Base-by-base conservation (phyloP, 2,888 invertebrate species). In the Margaritifera margaritifera region DNA sequence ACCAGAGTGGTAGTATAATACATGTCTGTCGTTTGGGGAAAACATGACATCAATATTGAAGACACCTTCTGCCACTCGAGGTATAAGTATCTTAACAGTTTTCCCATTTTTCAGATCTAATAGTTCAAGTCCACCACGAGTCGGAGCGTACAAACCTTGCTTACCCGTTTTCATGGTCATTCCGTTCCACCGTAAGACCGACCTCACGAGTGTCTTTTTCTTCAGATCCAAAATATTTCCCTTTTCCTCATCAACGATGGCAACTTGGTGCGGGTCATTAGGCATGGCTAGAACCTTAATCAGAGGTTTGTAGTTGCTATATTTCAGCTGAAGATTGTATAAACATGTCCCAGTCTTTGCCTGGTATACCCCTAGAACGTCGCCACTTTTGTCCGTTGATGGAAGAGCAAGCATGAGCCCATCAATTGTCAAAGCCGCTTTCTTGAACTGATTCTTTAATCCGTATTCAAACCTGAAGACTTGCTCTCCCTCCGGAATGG, bases 1-100 rank as follows among this genome's bases (percentile, higher is more conserved):
- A 0, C 98, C 98, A 79, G 97, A 98, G 88, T 99, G 98, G 86
- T 99, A 99, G 88, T 99, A 99, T 63, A 98, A 93, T 3, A 98
- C 98, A 84, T 99, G 98, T 84, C 96, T 94, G 82, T 98, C 97
- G 3, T 94, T 96, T 77, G 95, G 94, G 70, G 96, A 98, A 89
- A 99, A 99, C 91, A 95, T 93, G 6, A 84, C 84, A 77, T 97
- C 96, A 25, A 98, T 96, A 3, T 96, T 96, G 89, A 98, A 98
- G 0, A 99, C 98, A 0, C 99, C 99, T 89, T 99, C 98, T 0
- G 98, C 98, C 0, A 98, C 89, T 68, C 89, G 86, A 2, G 96
- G 96, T 77, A 99, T 98, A 77, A 97, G 94, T 0, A 95, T 97
- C 88, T 95, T 94, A 0, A 96, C 94, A 0, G 95, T 94, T 62